Evolutionary conservation across 92 coral and sea anemone genomes (phyloP), one percentile per base, ranked within the genome.

Genomic region (Epizoanthus scotinus): DNA sequence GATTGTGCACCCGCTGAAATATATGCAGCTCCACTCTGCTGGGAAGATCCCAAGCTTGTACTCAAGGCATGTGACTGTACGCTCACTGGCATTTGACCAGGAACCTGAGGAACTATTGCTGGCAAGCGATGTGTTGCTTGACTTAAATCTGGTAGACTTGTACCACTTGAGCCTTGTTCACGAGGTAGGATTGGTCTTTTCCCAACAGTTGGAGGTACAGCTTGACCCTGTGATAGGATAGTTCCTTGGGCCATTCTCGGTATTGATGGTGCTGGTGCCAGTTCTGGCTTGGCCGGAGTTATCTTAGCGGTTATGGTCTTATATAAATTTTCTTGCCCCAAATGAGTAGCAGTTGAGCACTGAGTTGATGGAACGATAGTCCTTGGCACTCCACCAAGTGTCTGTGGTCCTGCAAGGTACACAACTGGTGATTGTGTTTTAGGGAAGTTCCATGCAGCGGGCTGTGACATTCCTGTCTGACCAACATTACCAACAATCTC

Each of bases 401-500:
- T 92, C 68, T 92, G 97, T 52, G 97, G 97, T 47, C 97, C 90
- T 50, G 94, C 93, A 26, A 92, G 84, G 71, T 91, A 92, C 25
- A 92, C 97, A 59, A 92, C 92, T 14, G 97, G 97, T 18, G 88
- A 53, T 55, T 61, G 90, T 59, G 67, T 91, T 81, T 81, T 91
- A 86, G 40, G 56, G 49, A 88, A 73, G 56, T 85, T 87, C 91
- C 94, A 88, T 36, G 81, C 81, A 77, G 87, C 61, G 14, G 84
- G 73, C 19, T 86, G 84, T 14, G 94, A 82, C 20, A 87, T 70
- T 29, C 81, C 88, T 4, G 92, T 58, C 42, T 75, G 81, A 20
- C 97, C 97, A 80, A 92, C 97, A 38, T 87, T 90, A 15, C 97
- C 93, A 19, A 92, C 87, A 3, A 92, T 91, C 69, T 92, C 92